Conservation (phyloP, 2,113 vertebrate genomes). For the Cygnus buccinator region DNA sequence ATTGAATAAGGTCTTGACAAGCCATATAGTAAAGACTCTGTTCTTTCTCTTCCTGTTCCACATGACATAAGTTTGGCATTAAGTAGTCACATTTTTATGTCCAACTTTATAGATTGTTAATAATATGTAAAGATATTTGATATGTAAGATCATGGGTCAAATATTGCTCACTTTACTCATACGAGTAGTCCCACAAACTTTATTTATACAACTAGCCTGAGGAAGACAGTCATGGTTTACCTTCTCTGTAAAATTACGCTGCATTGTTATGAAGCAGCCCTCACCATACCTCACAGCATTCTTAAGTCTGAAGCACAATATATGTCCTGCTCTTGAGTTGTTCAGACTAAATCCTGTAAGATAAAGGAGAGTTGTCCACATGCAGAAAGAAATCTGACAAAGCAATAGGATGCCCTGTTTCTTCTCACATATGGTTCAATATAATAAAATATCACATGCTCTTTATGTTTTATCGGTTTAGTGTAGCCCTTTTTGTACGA, state of each 20-base stretch:
- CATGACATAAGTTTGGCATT: conserved; percentile 74
- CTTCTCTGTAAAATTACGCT: conserved; percentile 45
- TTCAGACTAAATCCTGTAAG: conserved; percentile 28
- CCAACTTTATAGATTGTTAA: conserved; percentile 68
- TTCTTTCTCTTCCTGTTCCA: conserved; percentile 65
- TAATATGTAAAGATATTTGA: conserved; percentile 72
- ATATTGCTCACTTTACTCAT: conserved; percentile 41
- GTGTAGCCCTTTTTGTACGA: conserved; percentile 26
- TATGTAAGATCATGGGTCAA: conserved; percentile 60
- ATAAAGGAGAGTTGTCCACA: background rate
- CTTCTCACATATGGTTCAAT: conserved; percentile 39
- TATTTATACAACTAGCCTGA: background rate
- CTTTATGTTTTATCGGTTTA: conserved; percentile 38
- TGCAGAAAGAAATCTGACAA: conserved; percentile 37
- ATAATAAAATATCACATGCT: conserved; percentile 32
- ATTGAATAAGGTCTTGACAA: conserved; percentile 61
- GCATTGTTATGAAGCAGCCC: conserved; percentile 20
- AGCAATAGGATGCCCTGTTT: conserved; percentile 32
- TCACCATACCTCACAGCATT: conserved; percentile 23
- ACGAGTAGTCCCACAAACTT: conserved; percentile 7
- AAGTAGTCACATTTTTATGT: conserved; percentile 58
- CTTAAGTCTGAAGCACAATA: conserved; percentile 24
- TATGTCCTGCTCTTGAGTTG: conserved; percentile 12
- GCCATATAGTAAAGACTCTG: conserved; percentile 61
- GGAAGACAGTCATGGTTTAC: background rate